Conservation (phyloP, 2,113 vertebrate genomes). For the Antechinus flavipes region DNA sequence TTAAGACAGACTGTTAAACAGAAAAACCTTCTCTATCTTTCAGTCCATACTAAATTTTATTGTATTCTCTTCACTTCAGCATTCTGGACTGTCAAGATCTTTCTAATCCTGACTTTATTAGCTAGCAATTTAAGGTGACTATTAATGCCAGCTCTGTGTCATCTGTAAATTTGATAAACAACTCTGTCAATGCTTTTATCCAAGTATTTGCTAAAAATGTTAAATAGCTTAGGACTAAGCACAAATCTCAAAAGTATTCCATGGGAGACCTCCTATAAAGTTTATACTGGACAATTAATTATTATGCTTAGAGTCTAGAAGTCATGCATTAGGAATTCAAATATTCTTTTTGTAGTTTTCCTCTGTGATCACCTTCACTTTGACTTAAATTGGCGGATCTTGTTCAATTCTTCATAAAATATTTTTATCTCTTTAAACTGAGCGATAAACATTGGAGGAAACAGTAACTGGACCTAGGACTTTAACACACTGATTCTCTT, state of each 20-base stretch:
- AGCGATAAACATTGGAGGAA: neutral
- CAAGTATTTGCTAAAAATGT: neutral
- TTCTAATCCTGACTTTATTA: neutral
- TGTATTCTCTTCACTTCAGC: neutral
- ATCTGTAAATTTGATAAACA: neutral
- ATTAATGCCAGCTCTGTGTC: neutral
- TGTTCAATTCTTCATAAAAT: neutral
- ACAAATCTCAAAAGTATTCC: neutral
- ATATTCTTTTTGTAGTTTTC: neutral
- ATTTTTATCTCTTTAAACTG: neutral
- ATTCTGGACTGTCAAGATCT: neutral
- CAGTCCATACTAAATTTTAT: neutral
- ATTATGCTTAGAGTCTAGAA: neutral
- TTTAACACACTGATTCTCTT: neutral
- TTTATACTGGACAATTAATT: neutral
- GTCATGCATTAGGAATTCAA: neutral
- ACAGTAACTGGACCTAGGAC: neutral
- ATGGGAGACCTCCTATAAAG: neutral
- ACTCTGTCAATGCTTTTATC: neutral
- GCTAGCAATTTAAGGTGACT: neutral
- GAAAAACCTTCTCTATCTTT: neutral
- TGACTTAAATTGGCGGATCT: neutral
- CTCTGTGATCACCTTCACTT: neutral
- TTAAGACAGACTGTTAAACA: neutral
- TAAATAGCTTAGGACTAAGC: neutral